phyloP scores from a whole-genome alignment of 2,888 invertebrate genomes.

The Dynastes maya region DNA sequence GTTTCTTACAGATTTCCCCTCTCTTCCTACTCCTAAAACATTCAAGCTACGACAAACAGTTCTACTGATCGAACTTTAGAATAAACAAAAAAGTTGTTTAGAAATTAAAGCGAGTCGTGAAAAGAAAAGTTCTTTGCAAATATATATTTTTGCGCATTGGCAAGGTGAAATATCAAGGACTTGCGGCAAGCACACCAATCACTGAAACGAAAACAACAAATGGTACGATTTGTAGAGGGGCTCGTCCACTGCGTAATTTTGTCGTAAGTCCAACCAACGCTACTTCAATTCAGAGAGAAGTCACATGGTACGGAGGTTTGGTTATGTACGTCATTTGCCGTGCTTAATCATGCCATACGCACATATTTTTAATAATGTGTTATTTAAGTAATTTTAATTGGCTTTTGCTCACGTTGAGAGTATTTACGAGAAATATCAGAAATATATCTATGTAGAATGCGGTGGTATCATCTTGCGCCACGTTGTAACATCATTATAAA shows the following conservation, averaged over 20 bases:
- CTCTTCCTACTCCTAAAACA: neutral
- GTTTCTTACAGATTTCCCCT: neutral
- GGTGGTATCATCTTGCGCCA: too few species aligned
- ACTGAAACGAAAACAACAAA: conserved; percentile 13
- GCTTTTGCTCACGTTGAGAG: too few species aligned
- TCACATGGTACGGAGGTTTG: conserved; percentile 38
- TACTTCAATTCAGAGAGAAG: conserved; percentile 3
- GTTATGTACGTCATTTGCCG: conserved; percentile 28
- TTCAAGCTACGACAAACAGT: neutral
- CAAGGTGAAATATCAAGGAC: conserved; percentile 38
- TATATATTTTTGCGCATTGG: conserved; percentile 22
- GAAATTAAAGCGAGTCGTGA: neutral
- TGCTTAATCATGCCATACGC: neutral
- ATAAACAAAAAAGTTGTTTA: conserved; percentile 18
- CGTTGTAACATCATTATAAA: too few species aligned
- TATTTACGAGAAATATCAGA: too few species aligned
- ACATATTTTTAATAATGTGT: conserved; percentile 5
- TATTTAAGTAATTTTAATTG: neutral
- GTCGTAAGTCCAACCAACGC: conserved; percentile 24
- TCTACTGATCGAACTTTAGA: neutral
- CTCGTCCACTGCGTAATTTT: conserved; percentile 33
- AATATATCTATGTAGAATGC: too few species aligned
- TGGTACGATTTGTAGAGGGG: conserved; percentile 36
- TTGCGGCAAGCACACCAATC: conserved; percentile 9
- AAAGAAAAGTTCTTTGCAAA: conserved; percentile 25